Evolutionary conservation across 2,888 invertebrate genomes (phyloP).

Genomic region (Drosophila anomalata): DNA sequence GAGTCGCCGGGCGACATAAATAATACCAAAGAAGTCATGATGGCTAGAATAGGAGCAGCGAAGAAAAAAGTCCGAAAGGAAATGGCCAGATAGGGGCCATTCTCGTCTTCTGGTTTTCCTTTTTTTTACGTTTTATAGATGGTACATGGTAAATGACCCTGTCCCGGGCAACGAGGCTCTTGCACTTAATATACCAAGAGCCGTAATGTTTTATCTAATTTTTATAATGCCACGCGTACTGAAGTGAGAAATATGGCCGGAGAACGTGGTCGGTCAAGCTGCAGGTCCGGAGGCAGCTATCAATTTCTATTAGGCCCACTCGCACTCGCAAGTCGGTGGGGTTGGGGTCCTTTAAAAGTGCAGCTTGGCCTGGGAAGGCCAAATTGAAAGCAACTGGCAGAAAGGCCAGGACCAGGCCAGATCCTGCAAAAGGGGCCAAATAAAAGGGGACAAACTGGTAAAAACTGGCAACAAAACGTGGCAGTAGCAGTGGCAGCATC

Average conservation of each 20-base stretch:
- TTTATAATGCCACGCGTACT: constrained; percentile 59
- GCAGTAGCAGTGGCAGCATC: constrained; percentile 28
- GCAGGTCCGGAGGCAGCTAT: constrained; percentile 46
- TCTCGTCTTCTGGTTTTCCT: constrained; percentile 1
- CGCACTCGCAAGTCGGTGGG: constrained; percentile 18
- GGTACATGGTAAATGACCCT: constrained; percentile 41
- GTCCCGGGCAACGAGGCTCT: constrained; percentile 47
- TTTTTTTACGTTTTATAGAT: constrained; percentile 27
- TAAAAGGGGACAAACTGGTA: constrained; percentile 22
- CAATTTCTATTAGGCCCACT: constrained; percentile 65
- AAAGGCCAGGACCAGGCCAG: not conserved
- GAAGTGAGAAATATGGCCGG: constrained; percentile 72
- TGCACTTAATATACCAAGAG: constrained; percentile 55
- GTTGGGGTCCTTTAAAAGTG: constrained; percentile 31
- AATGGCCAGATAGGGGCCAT: constrained; percentile 11
- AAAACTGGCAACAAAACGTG: constrained; percentile 47
- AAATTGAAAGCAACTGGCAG: constrained; percentile 54
- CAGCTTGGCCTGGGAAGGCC: constrained; percentile 27
- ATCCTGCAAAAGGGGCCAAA: constrained; percentile 13
- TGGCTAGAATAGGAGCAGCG: constrained; percentile 31
- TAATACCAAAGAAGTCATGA: constrained; percentile 50
- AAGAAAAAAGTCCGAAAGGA: not conserved
- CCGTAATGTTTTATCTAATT: constrained; percentile 66
- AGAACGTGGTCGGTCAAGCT: constrained; percentile 55
- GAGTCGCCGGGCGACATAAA: constrained; percentile 54